These are phyloP conservation scores for Podarcis siculus DNA, from an alignment of 2,797 vertebrate genomes.

Conservation along the genomic window DNA sequence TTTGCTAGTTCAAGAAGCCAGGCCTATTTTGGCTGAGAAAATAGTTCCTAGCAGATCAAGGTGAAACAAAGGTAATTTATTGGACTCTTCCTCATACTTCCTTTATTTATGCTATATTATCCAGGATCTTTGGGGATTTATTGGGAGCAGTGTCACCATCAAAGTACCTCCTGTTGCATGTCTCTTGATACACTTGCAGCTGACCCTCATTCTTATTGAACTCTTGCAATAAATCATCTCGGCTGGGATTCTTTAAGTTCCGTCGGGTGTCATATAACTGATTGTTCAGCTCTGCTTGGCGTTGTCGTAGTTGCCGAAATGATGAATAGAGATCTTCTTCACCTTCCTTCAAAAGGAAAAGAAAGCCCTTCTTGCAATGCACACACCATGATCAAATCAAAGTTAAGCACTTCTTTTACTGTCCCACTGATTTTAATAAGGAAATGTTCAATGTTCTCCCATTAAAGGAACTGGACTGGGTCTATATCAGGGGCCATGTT, in stretches of 20 bases:
- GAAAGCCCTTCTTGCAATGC: background rate
- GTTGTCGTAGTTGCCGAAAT: conserved; percentile 86
- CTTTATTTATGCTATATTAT: background rate
- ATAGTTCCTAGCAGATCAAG: background rate
- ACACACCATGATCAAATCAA: too few species aligned
- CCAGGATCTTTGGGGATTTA: background rate
- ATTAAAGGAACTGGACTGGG: background rate
- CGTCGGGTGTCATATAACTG: conserved; percentile 89
- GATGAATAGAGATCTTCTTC: conserved; percentile 96
- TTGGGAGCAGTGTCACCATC: background rate
- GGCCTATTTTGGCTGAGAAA: background rate
- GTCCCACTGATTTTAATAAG: background rate
- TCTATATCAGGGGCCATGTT: background rate
- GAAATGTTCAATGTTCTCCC: background rate
- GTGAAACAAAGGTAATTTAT: background rate
- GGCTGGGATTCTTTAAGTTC: conserved; percentile 77
- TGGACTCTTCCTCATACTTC: background rate
- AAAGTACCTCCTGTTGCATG: conserved; percentile 81
- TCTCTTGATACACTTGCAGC: conserved; percentile 81
- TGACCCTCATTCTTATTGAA: conserved; percentile 83
- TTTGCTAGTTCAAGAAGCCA: background rate
- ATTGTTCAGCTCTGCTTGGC: conserved; percentile 82
- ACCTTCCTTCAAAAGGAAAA: conserved; percentile 76
- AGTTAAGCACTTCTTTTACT: background rate
- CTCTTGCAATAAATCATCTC: conserved; percentile 83